phyloP scores from a whole-genome alignment of 1,140 invertebrate genomes.

The Ceratoteleas bidentatus region DNA sequence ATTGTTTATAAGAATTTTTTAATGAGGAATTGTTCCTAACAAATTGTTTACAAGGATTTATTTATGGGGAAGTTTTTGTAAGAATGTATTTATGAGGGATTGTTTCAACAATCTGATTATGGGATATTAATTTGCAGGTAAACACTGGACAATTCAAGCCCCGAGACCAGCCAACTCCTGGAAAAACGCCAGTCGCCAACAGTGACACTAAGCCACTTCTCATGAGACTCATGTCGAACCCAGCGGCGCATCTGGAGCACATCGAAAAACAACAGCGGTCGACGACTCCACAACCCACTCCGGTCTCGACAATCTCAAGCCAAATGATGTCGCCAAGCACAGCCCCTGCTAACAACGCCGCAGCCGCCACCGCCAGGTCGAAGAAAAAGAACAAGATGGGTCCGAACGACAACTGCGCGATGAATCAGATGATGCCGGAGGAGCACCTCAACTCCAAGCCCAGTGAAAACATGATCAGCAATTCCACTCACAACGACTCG shows the following conservation, averaged over 20 bases:
- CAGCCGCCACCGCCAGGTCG: conserved; percentile 45
- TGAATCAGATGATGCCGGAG: conserved; percentile 28
- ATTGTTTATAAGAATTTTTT: no score
- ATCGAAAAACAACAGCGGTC: conserved; percentile 93
- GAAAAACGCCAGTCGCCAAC: conserved; percentile 71
- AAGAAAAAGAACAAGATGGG: conserved; percentile 71
- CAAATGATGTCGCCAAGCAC: conserved; percentile 58
- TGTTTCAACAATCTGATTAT: no score
- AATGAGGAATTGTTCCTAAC: no score
- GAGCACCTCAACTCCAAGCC: conserved; percentile 37
- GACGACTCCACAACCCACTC: conserved; percentile 83
- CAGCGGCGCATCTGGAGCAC: conserved; percentile 90
- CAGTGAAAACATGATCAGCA: conserved; percentile 28
- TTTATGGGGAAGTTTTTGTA: no score
- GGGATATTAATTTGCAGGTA: no score
- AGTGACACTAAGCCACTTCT: conserved; percentile 81
- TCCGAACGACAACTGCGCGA: conserved; percentile 59
- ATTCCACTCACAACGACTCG: conserved; percentile 63
- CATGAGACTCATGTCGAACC: conserved; percentile 89
- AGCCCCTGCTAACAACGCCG: conserved; percentile 55
- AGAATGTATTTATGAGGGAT: no score
- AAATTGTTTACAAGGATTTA: no score
- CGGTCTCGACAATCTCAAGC: conserved; percentile 39
- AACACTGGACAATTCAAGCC: conserved; percentile 77
- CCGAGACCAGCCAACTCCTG: conserved; percentile 78